Evolutionary conservation across 1,140 invertebrate genomes (phyloP), one percentile per base, ranked within the genome.

Genomic region (Penaeus chinensis): DNA sequence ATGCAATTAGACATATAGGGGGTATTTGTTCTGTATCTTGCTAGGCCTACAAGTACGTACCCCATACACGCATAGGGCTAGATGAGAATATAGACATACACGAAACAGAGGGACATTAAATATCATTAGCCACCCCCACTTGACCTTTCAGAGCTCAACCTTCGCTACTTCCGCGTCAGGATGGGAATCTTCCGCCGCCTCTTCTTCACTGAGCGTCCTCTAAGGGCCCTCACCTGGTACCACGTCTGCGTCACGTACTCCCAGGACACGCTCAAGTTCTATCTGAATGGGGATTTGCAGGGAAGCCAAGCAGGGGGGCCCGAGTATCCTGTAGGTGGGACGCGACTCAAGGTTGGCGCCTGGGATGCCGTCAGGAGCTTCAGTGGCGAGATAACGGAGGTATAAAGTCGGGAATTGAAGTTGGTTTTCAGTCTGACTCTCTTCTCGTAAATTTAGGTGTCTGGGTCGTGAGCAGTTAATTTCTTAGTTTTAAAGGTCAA

Each of bases 171-270:
- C 77, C 81, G 85, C 27, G 85, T 89, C 24, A 84, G 85, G 2
- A 54, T 89, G 74, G 82, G 69, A n/a, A 84, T 84, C 20, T 85
- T 89, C 82, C 82, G 89, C 8, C 85, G 89, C 0, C 87, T 87
- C 77, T 82, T 87, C 77, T 87, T 84, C 62, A 77, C 87, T n/a
- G 84, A 62, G n/a, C 5, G 42, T 32, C 69, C 76, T 19, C 82
- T 89, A 11, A 69, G 86, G 32, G 89, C 89, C 0, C 85, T 89
- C 22, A 89, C 89, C 18, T 89, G 89, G 89, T 85, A 89, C 27
- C 89, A 89, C 82, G 77, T 89, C 22, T 89, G 89, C 62, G 54
- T 89, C 47, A 89, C 89, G 19, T 79, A 81, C 65, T 82, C 79
- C 20, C 24, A 81, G 63, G 82, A 74, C 20, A 47, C 66, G 20